Conservation (phyloP, 2,113 vertebrate genomes). For the Mus musculus region GRCm39 chr12:15195001-15195500, state of each 20-base stretch:
- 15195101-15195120: neutral
- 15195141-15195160: neutral
- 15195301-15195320: neutral
- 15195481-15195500: neutral
- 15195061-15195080: neutral
- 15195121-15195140: neutral
- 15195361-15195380: neutral
- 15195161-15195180: neutral
- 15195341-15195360: neutral
- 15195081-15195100: neutral
- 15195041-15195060: neutral
- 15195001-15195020: neutral
- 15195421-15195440: neutral
- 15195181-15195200: too few relatives aligned
- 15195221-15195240: too few relatives aligned
- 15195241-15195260: neutral
- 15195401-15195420: neutral
- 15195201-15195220: neutral
- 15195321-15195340: neutral
- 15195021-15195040: neutral
- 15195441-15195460: neutral
- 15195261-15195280: fast-evolving
- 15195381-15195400: fast-evolving
- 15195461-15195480: neutral
- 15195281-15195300: neutral